Evolutionary conservation across 2,113 vertebrate species (phyloP).

Genomic region (Bos taurus): ARS-UCD2.0 NC_082638.1:3646001-3646500

Average conservation of each 20-base stretch:
- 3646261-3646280: too few species aligned
- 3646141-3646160: not conserved
- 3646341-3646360: rapidly evolving
- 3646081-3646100: rapidly evolving
- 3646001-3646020: not conserved
- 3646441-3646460: rapidly evolving
- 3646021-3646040: not conserved
- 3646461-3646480: not conserved
- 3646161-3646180: too few species aligned
- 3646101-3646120: not conserved
- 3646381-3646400: not conserved
- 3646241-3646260: too few species aligned
- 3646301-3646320: rapidly evolving
- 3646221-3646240: too few species aligned
- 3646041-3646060: not conserved
- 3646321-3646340: rapidly evolving
- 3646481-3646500: not conserved
- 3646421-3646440: not conserved
- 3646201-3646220: too few species aligned
- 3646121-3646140: not conserved
- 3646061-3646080: not conserved
- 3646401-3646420: not conserved
- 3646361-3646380: not conserved
- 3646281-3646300: too few species aligned
- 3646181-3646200: too few species aligned